phyloP scores from a whole-genome alignment of 2,113 vertebrate genomes.

The Rhabdornis inornatus region DNA sequence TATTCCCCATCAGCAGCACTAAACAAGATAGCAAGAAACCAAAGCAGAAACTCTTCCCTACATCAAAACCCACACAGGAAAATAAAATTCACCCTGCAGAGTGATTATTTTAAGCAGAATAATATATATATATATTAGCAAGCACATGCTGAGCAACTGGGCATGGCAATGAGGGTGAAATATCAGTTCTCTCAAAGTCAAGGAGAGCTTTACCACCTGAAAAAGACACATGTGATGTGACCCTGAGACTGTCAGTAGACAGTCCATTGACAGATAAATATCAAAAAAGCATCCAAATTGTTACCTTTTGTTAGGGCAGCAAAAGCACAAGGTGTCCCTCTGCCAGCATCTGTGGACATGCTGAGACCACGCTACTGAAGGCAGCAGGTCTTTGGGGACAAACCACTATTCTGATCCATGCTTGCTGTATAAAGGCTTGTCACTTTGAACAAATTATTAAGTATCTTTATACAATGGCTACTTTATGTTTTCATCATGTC shows the following conservation, averaged over 20 bases:
- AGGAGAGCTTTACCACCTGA: background rate
- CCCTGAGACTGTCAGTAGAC: background rate
- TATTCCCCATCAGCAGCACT: background rate
- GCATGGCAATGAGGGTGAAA: background rate
- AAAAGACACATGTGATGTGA: accelerated
- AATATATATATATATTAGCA: background rate
- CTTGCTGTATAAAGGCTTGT: background rate
- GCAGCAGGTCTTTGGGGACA: background rate
- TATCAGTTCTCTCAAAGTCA: background rate
- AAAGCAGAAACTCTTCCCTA: background rate
- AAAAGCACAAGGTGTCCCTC: background rate
- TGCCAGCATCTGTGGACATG: background rate
- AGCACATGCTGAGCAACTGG: background rate
- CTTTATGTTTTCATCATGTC: background rate
- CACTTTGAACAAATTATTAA: background rate
- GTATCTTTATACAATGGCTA: background rate
- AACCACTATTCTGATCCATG: background rate
- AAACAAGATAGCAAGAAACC: background rate
- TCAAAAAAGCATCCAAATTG: background rate
- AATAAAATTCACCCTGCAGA: background rate
- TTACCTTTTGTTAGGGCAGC: background rate
- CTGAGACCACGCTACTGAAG: background rate
- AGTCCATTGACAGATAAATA: background rate
- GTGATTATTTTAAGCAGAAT: background rate
- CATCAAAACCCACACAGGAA: background rate